Evolutionary conservation across 2,888 invertebrate species (phyloP), one percentile per base, ranked within the genome.

Genomic region (Zootermopsis nevadensis): DNA sequence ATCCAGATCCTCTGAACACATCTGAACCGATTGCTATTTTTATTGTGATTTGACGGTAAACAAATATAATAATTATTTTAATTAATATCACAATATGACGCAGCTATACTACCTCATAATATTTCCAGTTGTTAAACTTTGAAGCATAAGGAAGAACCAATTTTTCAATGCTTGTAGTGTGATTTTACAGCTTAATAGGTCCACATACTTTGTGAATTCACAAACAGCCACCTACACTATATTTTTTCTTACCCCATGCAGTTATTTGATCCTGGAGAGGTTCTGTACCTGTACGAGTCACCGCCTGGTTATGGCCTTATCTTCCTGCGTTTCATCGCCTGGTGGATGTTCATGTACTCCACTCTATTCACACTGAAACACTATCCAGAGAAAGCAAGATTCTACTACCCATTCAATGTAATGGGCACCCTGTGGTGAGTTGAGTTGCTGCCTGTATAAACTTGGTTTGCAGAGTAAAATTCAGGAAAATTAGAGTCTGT

Each of bases 251-350:
- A 1, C 19, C 48, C n/a, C 27, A 27, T 88, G 0, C 89, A 96
- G 95, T 93, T 94, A 1, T 98, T 98, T 88, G 98, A 98, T 89
- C 97, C 98, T 0, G 98, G 97, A 2, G 92, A 95, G 89, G 98
- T 98, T 0, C 89, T 97, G 22, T 98, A 98, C 88, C 89, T 97
- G 2, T 98, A 97, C 88, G 98, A 98, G 90, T 97, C 97, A 69
- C 95, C 96, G 0, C 96, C 97, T 0, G 98, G 98, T 0, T 96
- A 97, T 87, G 94, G 95, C 0, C 90, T 98, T 10, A 93, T 97
- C 19, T 91, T 93, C 6, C 89, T 98, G 81, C 92, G 97, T 72
- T 89, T 96, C 0, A 87, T 94, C 0, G 96, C 96, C 0, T 98
- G 98, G 97, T 90, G 93, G 84, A 95, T 97, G 91, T 98, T 98